Percentiles rank a stretch among this genome's conserved stretches.
Conservation (phyloP, 2,797 vertebrate genomes). For the Atherinosoma microstoma region DNA sequence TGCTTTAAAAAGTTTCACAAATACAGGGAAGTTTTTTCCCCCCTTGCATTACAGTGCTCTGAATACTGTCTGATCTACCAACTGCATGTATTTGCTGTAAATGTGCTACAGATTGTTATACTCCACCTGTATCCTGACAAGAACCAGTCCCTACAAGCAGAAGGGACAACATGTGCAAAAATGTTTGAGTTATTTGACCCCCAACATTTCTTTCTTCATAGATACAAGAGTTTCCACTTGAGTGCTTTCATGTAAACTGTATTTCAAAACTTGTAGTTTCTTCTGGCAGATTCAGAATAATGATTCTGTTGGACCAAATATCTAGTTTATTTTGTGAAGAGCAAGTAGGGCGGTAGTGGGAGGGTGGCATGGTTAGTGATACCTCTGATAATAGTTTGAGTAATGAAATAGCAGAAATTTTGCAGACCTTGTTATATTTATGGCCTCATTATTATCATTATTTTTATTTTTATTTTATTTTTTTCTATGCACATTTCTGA, state of each 20-base stretch:
- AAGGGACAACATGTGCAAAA: constrained; percentile 2
- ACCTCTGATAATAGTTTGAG: neutral
- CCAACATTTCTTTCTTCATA: neutral
- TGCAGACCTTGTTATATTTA: neutral
- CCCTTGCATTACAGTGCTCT: too few species aligned
- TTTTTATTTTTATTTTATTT: too few species aligned
- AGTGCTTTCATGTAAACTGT: neutral
- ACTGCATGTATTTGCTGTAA: constrained; percentile 1
- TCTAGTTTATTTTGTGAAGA: neutral
- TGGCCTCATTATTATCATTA: neutral
- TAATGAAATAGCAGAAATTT: neutral
- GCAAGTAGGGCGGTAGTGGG: too few species aligned
- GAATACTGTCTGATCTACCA: too few species aligned
- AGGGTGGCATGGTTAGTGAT: neutral
- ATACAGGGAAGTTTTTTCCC: too few species aligned
- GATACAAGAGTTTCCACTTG: neutral
- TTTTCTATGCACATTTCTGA: neutral
- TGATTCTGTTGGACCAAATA: neutral
- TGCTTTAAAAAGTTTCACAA: neutral
- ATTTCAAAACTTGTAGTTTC: neutral
- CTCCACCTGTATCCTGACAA: neutral
- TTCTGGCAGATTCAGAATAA: neutral
- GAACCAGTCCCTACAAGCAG: constrained; percentile 43
- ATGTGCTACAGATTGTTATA: neutral
- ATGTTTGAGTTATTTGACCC: neutral